Evolutionary conservation across 2,888 invertebrate species (phyloP), one percentile per base, ranked within the genome.

Genomic region (Synergus laeviventris): DNA sequence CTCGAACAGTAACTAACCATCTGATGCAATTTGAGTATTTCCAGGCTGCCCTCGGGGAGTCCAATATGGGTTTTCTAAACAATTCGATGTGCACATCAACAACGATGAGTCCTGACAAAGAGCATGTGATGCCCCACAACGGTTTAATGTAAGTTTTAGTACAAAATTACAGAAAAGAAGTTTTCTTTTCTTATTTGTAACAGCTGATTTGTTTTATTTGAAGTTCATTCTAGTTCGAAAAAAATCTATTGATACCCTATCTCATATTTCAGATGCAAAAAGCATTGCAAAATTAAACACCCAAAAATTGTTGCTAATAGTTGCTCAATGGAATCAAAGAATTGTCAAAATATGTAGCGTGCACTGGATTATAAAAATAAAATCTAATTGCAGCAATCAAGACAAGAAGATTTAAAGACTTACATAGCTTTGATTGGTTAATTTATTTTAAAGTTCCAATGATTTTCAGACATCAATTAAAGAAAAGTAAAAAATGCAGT

Each of bases 11-110:
- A 83, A 78, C 81, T 84, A 85, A 85, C 80, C 77, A 76, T 87
- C 88, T 90, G 87, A 89, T 90, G 87, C 87, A 87, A 88, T 89
- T 90, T 88, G 88, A 91, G 91, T 91, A 91, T 91, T 91, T 91
- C 80, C 90, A 93, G 93, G 93, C 93, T 86, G 93, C 93, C 36
- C 91, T 93, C 83, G 93, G 93, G 75, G 93, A 93, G 86, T 92
- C 92, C 85, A 93, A 93, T 85, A 91, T 93, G 88, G 91, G 92
- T 83, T 92, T 92, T 89, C 86, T 91, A 76, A 91, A 89, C 86
- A 91, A 91, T 81, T 89, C 91, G 73, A 91, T 91, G 90, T 91
- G 91, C 84, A 90, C 91, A 79, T 91, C 91, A 81, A 91, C 91
- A 81, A 89, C 91, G 64, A 91, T 91, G 79, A 91, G 91, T 86